Evolutionary conservation across 92 coral and sea anemone species (phyloP), one percentile per base, ranked within the genome.

Genomic region (Metridium senile): DNA sequence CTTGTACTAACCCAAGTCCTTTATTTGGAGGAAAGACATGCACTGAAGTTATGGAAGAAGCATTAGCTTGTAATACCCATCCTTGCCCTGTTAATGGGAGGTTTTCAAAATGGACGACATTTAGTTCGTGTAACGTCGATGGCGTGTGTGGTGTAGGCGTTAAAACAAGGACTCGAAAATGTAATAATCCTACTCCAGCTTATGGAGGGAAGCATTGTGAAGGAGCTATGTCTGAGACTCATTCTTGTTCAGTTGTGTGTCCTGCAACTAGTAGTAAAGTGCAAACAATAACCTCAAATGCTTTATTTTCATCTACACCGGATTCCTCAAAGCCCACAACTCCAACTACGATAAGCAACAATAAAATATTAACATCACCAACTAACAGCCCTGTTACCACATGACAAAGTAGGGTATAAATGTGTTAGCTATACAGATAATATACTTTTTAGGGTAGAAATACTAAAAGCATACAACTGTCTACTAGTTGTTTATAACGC

Each of bases 61-160:
- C 83, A 0, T 26, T 63, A 39, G 19, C 62, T 7, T 88, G 93
- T 65, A 84, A 79, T 51, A 51, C 56, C 26, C 83, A 84, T 32
- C 85, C 78, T 19, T 88, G 93, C 47, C 89, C 93, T 0, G 47
- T 88, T 17, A 46, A 88, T 46, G 93, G 93, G 23, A 79, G 86
- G 11, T 88, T 74, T 76, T 53, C 93, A 10, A 81, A 70, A 0
- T 88, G 93, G 93, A 65, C 86, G 2, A 62, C 45, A 30, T 88
- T 79, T 52, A 47, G 75, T 16, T 32, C 53, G n/a, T 78, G 83
- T 58, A 25, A 29, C 13, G 32, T 52, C 22, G 74, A 51, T 19
- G 73, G 79, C 45, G 49, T 70, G 0, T 88, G 92, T 66, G 92
- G 92, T 21, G 62, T 59, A 2, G 84, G 84, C n/a, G 26, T 70